Evolutionary conservation across 2,888 invertebrate species (phyloP).

Genomic region (Acronicta alni): DNA sequence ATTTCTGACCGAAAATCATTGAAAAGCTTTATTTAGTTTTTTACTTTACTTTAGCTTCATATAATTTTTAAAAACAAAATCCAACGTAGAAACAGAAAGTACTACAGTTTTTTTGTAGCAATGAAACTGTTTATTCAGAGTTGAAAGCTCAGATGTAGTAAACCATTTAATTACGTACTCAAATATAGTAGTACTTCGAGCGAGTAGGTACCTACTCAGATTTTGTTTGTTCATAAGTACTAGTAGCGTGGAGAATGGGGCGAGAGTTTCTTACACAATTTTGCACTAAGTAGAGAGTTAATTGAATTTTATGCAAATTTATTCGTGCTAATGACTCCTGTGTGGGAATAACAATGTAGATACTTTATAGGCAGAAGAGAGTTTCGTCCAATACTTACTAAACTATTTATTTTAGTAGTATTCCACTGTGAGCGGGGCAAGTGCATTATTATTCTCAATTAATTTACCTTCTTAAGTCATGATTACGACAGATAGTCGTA

Average conservation of each 20-base stretch:
- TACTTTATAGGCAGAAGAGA: slow-evolving; percentile 19
- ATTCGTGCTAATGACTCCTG: slow-evolving; percentile 68
- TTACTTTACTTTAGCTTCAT: too few species aligned
- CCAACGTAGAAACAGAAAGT: too few species aligned
- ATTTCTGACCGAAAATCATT: too few species aligned
- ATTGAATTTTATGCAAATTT: slow-evolving; percentile 75
- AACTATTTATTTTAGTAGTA: background rate
- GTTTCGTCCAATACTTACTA: slow-evolving; percentile 10
- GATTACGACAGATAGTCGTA: too few species aligned
- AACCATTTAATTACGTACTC: slow-evolving; percentile 48
- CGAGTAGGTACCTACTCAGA: slow-evolving; percentile 14
- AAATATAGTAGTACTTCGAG: slow-evolving; percentile 40
- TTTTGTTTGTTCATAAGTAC: slow-evolving; percentile 29
- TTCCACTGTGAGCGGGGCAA: background rate
- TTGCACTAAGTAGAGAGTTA: slow-evolving; percentile 67
- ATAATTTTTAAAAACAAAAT: too few species aligned
- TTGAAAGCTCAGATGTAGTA: slow-evolving; percentile 23
- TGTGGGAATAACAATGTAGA: slow-evolving; percentile 54
- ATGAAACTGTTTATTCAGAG: slow-evolving; percentile 5
- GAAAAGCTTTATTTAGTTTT: too few species aligned
- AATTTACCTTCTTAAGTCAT: too few species aligned
- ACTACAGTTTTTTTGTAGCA: background rate
- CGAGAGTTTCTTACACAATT: slow-evolving; percentile 68
- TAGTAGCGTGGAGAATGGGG: slow-evolving; percentile 24
- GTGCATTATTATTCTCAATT: too few species aligned